Percentiles rank a stretch among this genome's conserved stretches.
phyloP scores from a whole-genome alignment of 1,140 invertebrate species.

The Brachionus manjavacas region DNA sequence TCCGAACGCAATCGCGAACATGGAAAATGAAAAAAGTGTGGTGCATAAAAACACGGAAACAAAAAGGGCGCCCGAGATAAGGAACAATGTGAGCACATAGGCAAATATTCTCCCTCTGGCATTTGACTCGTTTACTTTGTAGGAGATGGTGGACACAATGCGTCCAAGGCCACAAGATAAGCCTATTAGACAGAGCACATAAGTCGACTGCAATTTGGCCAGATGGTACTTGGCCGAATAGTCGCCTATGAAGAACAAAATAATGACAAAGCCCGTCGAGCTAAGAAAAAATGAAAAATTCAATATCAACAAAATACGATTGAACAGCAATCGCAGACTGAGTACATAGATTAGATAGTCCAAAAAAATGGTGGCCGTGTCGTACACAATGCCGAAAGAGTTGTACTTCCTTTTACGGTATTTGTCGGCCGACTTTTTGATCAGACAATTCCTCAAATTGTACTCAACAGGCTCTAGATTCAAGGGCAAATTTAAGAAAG shows the following conservation, averaged over 20 bases:
- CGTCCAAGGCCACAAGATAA: slow-evolving; percentile 10
- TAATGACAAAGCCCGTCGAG: neutral
- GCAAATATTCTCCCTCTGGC: slow-evolving; percentile 5
- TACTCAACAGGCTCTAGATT: slow-evolving; percentile 35
- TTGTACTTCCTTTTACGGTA: neutral
- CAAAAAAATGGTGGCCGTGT: neutral
- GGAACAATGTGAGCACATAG: slow-evolving; percentile 4
- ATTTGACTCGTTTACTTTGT: slow-evolving; percentile 36
- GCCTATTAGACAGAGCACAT: slow-evolving; percentile 19
- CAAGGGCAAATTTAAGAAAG: neutral
- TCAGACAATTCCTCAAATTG: slow-evolving; percentile 36
- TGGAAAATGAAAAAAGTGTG: slow-evolving; percentile 32
- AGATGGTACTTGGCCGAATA: neutral
- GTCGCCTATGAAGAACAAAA: neutral
- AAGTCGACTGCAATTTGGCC: neutral
- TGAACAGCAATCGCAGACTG: neutral
- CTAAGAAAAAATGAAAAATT: slow-evolving; percentile 25
- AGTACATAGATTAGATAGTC: neutral
- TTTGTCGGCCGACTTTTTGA: neutral
- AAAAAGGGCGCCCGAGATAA: neutral
- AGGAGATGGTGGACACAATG: slow-evolving; percentile 28
- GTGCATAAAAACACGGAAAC: neutral
- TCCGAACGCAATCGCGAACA: neutral
- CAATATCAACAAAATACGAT: neutral
- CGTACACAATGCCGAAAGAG: neutral